These are phyloP conservation scores for Tethea ocularis DNA, from an alignment of 2,888 invertebrate species.

Conservation along the genomic window DNA sequence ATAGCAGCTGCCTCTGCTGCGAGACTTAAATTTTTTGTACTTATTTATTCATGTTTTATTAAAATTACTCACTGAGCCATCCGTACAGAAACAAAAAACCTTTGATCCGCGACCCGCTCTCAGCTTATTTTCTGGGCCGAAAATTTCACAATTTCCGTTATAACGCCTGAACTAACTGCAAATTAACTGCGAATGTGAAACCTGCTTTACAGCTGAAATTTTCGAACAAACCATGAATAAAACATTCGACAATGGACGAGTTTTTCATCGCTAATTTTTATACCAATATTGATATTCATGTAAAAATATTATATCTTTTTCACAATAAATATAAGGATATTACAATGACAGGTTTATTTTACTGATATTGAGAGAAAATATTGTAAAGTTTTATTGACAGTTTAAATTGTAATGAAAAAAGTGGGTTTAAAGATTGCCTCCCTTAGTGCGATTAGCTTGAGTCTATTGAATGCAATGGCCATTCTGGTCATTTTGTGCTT, in stretches of 20 bases:
- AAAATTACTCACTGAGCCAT: neutral
- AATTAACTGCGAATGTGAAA: constrained; percentile 51
- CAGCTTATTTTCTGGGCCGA: constrained; percentile 18
- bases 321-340: neutral
- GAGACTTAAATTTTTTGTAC: too few relatives aligned
- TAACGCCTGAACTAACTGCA: constrained; percentile 45
- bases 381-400: constrained; percentile 10
- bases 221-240: constrained; percentile 42
- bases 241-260: constrained; percentile 36
- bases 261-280: constrained; percentile 23
- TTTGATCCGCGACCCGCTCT: constrained; percentile 12
- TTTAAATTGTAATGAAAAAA: neutral
- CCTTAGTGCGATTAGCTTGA: too few relatives aligned
- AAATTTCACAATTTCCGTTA: constrained; percentile 41
- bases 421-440: too few relatives aligned
- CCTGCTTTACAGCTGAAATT: constrained; percentile 30
- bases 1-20: too few relatives aligned
- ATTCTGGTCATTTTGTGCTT: too few relatives aligned
- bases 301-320: neutral
- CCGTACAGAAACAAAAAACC: neutral
- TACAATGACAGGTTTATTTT: neutral
- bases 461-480: too few relatives aligned
- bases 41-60: too few relatives aligned
- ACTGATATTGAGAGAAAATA: neutral
- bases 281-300: constrained; percentile 17